Percentiles rank a stretch among this genome's conserved stretches.
phyloP scores from a whole-genome alignment of 2,888 invertebrate genomes.

The Laspeyria flexula region DNA sequence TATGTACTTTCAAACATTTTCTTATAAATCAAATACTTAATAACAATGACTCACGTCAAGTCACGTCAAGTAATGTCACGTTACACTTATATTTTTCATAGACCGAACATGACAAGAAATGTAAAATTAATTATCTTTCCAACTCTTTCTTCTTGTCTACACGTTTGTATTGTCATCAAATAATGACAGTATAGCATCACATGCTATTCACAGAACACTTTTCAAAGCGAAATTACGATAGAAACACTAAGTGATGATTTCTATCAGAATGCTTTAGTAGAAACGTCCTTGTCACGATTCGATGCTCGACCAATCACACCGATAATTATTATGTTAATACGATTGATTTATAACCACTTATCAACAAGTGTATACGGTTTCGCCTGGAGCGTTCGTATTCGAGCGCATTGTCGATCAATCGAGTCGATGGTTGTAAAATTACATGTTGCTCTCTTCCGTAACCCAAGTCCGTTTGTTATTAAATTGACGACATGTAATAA shows the following conservation, averaged over 20 bases:
- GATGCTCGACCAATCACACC: constrained; percentile 44
- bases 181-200: too few species aligned
- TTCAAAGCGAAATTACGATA: not conserved
- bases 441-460: constrained; percentile 69
- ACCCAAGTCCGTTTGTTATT: constrained; percentile 65
- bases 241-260: constrained; percentile 9
- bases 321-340: constrained; percentile 55
- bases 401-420: constrained; percentile 64
- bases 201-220: too few species aligned
- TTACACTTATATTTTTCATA: too few species aligned
- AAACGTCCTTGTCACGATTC: constrained; percentile 39
- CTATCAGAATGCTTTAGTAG: constrained; percentile 32
- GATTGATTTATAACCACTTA: constrained; percentile 64
- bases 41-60: too few species aligned
- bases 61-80: too few species aligned
- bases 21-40: too few species aligned
- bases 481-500: constrained; percentile 72
- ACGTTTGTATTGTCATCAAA: too few species aligned
- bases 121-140: too few species aligned
- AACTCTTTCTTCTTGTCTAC: too few species aligned
- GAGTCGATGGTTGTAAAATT: constrained; percentile 66
- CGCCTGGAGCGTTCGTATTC: constrained; percentile 59
- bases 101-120: too few species aligned
- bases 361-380: constrained; percentile 59
- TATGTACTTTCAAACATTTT: too few species aligned